A percentile compares a stretch with the other conserved stretches of the same genome.
phyloP scores from a whole-genome alignment of 2,797 vertebrate genomes.

The Lindbergichthys nudifrons region DNA sequence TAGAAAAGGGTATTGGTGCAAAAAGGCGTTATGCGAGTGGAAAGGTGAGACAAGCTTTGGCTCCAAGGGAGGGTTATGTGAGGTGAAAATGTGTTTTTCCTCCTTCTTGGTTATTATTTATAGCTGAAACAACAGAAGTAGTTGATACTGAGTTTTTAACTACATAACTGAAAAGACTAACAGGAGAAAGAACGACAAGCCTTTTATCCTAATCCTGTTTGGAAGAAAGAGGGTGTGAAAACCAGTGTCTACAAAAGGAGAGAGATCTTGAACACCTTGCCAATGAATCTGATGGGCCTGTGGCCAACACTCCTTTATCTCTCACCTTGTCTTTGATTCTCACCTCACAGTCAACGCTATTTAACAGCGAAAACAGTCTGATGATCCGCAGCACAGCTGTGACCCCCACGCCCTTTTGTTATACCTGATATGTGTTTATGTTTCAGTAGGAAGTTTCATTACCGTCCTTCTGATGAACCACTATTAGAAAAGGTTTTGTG shows the following conservation, averaged over 20 bases:
- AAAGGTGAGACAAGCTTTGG: neutral
- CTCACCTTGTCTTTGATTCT: slow-evolving; percentile 30
- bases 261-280: slow-evolving; percentile 24
- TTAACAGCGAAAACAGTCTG: slow-evolving; percentile 22
- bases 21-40: neutral
- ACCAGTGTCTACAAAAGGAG: slow-evolving; percentile 37
- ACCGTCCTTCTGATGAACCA: slow-evolving; percentile 44
- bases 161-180: slow-evolving; percentile 36
- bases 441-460: slow-evolving; percentile 45
- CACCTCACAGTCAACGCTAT: slow-evolving; percentile 5
- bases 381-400: slow-evolving; percentile 4
- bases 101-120: slow-evolving; percentile 30
- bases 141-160: slow-evolving; percentile 13
- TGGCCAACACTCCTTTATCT: slow-evolving; percentile 38
- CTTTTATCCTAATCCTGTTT: slow-evolving; percentile 64
- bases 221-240: slow-evolving; percentile 48
- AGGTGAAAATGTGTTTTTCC: slow-evolving; percentile 21
- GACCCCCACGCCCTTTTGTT: neutral
- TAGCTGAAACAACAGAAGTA: slow-evolving; percentile 47
- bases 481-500: neutral
- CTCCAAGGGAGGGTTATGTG: neutral
- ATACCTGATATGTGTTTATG: neutral
- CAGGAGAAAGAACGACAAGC: slow-evolving; percentile 55
- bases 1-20: neutral
- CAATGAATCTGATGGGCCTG: slow-evolving; percentile 48